These are phyloP conservation scores for Calvadosia cruxmelitensis DNA, from an alignment of 30 jellyfish, hydroid and myxozoan species.

Conservation along the genomic window DNA sequence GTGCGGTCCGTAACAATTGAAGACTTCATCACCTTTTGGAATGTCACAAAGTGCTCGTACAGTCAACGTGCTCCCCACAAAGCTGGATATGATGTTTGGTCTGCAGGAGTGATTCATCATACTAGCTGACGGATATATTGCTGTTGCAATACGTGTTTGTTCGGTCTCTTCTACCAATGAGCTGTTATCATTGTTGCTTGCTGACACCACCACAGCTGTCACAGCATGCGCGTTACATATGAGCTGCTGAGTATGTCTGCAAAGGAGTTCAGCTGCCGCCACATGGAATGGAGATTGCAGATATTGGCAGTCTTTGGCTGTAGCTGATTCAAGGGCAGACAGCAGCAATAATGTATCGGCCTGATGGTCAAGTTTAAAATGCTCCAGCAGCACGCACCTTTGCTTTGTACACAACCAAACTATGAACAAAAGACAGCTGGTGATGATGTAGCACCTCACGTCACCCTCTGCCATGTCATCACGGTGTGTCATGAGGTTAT, in stretches of 20 bases:
- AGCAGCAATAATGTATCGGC: background rate
- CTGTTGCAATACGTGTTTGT: slow-evolving; percentile 67
- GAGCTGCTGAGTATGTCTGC: slow-evolving; percentile 66
- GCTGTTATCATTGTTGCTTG: background rate
- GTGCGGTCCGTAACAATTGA: slow-evolving; percentile 84
- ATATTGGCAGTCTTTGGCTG: background rate
- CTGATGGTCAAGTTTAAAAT: background rate
- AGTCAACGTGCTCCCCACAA: slow-evolving; percentile 27
- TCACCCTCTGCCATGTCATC: background rate
- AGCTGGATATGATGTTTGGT: slow-evolving; percentile 42
- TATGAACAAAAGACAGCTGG: background rate
- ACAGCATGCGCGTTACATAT: slow-evolving; percentile 77
- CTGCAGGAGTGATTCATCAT: slow-evolving; percentile 83
- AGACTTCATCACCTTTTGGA: slow-evolving; percentile 44
- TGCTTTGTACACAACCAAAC: background rate
- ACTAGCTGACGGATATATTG: slow-evolving; percentile 57
- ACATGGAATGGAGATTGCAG: background rate
- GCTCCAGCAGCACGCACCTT: background rate
- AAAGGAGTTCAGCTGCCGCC: slow-evolving; percentile 33
- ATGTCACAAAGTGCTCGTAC: slow-evolving; percentile 28
- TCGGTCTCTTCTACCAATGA: slow-evolving; percentile 28
- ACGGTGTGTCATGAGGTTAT: slow-evolving; percentile 40
- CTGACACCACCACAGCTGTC: slow-evolving; percentile 27
- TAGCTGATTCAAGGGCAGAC: background rate
- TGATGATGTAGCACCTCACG: background rate